These are phyloP conservation scores for Edolisoma coerulescens DNA, from an alignment of 2,113 vertebrate genomes.

Conservation along the genomic window DNA sequence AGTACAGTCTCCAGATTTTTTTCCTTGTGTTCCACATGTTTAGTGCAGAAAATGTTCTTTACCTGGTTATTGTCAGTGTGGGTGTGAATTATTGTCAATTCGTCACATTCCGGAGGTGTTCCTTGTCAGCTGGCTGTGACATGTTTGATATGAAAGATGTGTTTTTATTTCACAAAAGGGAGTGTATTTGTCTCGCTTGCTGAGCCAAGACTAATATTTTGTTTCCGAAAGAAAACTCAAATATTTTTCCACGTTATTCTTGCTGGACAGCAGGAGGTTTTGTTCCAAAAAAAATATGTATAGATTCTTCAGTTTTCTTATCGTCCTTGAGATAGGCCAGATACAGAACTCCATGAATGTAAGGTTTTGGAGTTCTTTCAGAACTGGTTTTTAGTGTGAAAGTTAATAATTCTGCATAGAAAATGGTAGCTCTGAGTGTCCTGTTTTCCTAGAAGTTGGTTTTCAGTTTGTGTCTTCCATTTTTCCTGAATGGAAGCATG, in stretches of 20 bases:
- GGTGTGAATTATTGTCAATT: slow-evolving; percentile 21
- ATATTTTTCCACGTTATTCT: slow-evolving; percentile 73
- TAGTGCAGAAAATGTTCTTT: slow-evolving; percentile 15
- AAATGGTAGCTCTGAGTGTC: not conserved
- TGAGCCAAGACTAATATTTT: slow-evolving; percentile 81
- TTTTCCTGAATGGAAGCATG: not conserved
- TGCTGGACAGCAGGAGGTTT: slow-evolving; percentile 68
- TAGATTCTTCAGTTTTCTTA: slow-evolving; percentile 65
- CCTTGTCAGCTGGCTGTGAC: slow-evolving; percentile 64
- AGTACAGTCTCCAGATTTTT: not conserved
- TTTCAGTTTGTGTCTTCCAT: not conserved
- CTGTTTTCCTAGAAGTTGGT: not conserved
- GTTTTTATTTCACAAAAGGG: slow-evolving; percentile 64
- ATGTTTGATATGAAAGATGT: slow-evolving; percentile 49
- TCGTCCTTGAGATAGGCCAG: slow-evolving; percentile 61
- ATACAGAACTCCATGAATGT: not conserved
- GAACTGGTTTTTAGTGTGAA: not conserved
- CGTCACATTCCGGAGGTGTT: slow-evolving; percentile 61
- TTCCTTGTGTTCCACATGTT: not conserved
- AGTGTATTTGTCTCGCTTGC: slow-evolving; percentile 68
- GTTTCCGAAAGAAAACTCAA: slow-evolving; percentile 73
- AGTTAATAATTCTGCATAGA: not conserved
- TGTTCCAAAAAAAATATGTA: slow-evolving; percentile 73
- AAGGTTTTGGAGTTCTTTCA: slow-evolving; percentile 22
- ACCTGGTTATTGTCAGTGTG: slow-evolving; percentile 63